Percentiles rank a stretch among this genome's conserved stretches.
phyloP scores from a whole-genome alignment of 2,888 invertebrate genomes.

The Drosophila koepferae region DNA sequence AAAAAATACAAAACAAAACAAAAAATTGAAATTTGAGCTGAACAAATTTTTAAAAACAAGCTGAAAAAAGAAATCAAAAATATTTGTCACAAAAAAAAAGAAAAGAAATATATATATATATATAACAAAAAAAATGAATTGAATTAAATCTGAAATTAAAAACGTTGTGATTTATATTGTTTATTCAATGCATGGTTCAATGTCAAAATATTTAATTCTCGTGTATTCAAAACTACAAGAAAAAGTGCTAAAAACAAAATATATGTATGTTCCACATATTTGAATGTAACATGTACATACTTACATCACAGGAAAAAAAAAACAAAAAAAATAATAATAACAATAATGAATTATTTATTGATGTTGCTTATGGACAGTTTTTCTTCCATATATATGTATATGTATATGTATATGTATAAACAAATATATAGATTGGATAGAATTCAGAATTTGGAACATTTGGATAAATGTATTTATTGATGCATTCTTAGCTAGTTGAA shows the following conservation, averaged over 20 bases:
- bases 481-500: slow-evolving; percentile 73
- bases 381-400: slow-evolving; percentile 72
- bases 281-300: slow-evolving; percentile 35
- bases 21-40: slow-evolving; percentile 34
- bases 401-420: slow-evolving; percentile 27
- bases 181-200: slow-evolving; percentile 72
- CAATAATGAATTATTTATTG: slow-evolving; percentile 48
- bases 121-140: slow-evolving; percentile 18
- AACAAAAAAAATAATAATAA: neutral
- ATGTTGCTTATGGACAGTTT: slow-evolving; percentile 80
- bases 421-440: slow-evolving; percentile 22
- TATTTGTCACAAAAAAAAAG: slow-evolving; percentile 19
- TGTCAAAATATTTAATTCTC: slow-evolving; percentile 53
- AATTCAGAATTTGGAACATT: slow-evolving; percentile 43
- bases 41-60: slow-evolving; percentile 47
- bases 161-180: slow-evolving; percentile 77
- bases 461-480: slow-evolving; percentile 76
- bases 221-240: slow-evolving; percentile 35
- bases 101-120: neutral
- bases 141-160: slow-evolving; percentile 56
- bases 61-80: slow-evolving; percentile 42
- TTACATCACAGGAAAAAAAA: slow-evolving; percentile 1
- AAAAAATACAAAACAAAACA: slow-evolving; percentile 33
- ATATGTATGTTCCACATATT: slow-evolving; percentile 29
- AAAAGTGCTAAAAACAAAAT: slow-evolving; percentile 37